These are phyloP conservation scores for Carabus problematicus DNA, from an alignment of 2,888 invertebrate genomes.

Conservation along the genomic window DNA sequence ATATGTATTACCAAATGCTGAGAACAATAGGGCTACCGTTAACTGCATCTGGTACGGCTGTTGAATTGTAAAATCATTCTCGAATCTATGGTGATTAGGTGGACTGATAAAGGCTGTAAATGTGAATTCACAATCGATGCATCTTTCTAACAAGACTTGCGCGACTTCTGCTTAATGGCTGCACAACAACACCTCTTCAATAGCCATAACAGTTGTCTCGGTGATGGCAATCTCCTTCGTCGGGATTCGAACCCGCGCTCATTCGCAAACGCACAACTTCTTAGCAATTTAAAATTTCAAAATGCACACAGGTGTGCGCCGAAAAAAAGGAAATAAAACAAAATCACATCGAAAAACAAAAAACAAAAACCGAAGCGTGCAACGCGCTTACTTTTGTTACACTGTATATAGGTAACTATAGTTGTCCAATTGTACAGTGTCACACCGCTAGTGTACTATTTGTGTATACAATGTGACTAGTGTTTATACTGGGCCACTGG, in stretches of 20 bases:
- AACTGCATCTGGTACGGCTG: no score
- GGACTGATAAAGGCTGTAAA: no score
- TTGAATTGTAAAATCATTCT: no score
- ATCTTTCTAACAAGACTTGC: no score
- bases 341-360: slow-evolving; percentile 9
- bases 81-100: no score
- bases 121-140: no score
- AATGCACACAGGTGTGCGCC: slow-evolving; percentile 7
- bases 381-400: slow-evolving; percentile 48
- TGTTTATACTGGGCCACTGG: slow-evolving; percentile 46
- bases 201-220: no score
- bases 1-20: no score
- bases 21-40: no score
- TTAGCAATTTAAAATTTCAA: background rate
- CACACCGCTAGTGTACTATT: no score
- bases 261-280: slow-evolving; percentile 5
- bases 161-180: no score
- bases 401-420: slow-evolving; percentile 53
- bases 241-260: slow-evolving; percentile 8
- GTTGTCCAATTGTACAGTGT: slow-evolving; percentile 45
- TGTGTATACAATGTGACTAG: background rate
- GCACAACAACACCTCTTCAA: no score
- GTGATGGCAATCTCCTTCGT: background rate
- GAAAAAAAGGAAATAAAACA: slow-evolving; percentile 1
- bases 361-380: slow-evolving; percentile 18